Conservation (phyloP, 2,113 vertebrate genomes). For the Narcine bancroftii region DNA sequence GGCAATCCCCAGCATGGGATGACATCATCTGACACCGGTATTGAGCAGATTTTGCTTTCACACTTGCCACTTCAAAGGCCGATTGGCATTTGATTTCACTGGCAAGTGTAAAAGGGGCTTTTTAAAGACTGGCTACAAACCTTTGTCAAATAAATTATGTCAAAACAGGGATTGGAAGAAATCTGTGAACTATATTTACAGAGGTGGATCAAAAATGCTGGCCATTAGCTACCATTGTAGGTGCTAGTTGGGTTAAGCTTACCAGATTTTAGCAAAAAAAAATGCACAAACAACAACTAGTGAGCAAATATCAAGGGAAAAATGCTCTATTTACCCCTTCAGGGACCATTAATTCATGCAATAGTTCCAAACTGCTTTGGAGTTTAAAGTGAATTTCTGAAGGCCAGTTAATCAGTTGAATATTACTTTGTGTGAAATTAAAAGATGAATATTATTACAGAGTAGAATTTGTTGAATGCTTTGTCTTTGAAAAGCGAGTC, state of each 20-base stretch:
- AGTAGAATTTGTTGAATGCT: background rate
- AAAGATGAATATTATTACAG: background rate
- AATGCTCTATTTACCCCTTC: background rate
- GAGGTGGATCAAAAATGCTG: background rate
- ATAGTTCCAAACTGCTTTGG: slow-evolving; percentile 12
- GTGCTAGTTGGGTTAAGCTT: slow-evolving; percentile 3
- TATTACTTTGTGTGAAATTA: background rate
- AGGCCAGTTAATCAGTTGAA: background rate
- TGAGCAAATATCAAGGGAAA: background rate
- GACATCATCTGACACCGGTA: no score
- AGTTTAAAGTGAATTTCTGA: background rate
- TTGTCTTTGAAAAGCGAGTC: background rate
- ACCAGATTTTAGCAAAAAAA: slow-evolving; percentile 8
- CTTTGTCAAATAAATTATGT: background rate
- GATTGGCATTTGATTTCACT: no score
- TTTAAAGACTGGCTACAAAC: background rate
- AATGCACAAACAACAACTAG: background rate
- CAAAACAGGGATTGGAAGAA: background rate
- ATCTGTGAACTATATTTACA: background rate
- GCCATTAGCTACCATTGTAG: background rate
- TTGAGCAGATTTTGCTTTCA: no score
- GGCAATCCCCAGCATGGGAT: no score
- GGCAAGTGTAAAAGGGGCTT: no score
- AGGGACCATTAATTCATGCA: slow-evolving; percentile 3
- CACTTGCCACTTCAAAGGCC: no score